Evolutionary conservation across 2,888 invertebrate genomes (phyloP).

Genomic region (Tetragonula carbonaria): DNA sequence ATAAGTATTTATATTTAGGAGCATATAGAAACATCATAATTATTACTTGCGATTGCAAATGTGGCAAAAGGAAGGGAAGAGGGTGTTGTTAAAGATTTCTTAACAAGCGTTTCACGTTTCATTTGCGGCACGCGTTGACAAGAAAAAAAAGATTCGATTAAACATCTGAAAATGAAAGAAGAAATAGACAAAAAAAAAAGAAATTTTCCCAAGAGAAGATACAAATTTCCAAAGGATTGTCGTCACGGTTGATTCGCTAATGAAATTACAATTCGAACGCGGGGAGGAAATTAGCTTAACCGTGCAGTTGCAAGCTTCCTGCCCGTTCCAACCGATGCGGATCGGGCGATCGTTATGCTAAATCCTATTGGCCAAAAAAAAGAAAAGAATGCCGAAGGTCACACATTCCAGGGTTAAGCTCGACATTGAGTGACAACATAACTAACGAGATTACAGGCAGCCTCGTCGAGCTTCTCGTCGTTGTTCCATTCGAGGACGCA

Average conservation of each 20-base stretch:
- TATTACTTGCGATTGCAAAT: no score
- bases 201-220: no score
- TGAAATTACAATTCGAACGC: not conserved
- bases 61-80: no score
- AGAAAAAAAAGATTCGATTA: no score
- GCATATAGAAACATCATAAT: no score
- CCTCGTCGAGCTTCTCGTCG: conserved; percentile 34
- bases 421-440: conserved; percentile 33
- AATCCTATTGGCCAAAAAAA: conserved; percentile 24
- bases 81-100: no score
- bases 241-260: not conserved
- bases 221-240: not conserved
- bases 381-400: conserved; percentile 23
- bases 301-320: not conserved
- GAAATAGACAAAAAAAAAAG: no score
- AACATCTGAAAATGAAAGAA: no score
- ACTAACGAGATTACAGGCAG: conserved; percentile 42
- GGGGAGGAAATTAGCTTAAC: not conserved
- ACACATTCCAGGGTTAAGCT: conserved; percentile 39
- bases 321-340: not conserved
- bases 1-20: no score
- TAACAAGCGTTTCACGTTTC: no score
- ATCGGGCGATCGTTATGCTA: conserved; percentile 23
- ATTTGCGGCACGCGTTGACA: no score
- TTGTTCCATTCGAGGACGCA: conserved; percentile 31